Evolutionary conservation across 2,797 vertebrate genomes (phyloP).

Genomic region (Thripadectes ignobilis): DNA sequence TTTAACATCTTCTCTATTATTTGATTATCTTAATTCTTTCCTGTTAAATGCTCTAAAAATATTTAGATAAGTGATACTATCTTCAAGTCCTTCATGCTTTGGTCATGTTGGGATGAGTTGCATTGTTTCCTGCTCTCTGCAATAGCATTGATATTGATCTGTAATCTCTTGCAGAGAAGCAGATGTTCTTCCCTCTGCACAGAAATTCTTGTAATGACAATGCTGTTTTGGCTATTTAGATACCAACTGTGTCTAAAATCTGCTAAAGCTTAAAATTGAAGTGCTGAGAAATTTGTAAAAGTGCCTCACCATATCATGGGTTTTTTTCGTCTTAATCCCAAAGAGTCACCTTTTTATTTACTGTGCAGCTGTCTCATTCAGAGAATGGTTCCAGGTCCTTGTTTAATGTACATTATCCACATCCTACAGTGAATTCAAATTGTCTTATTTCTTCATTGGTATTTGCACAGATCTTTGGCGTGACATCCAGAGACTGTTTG

Average conservation of each 20-base stretch:
- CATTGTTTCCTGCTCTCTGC: not conserved
- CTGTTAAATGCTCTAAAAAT: not conserved
- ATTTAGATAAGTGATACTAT: not conserved
- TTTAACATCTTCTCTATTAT: not conserved
- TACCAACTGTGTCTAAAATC: not conserved
- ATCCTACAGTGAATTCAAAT: not conserved
- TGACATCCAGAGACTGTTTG: not conserved
- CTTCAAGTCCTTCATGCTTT: not conserved
- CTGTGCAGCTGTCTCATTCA: not conserved
- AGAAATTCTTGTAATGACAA: not conserved
- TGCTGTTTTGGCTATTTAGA: not conserved
- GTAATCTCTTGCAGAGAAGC: not conserved
- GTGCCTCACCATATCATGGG: not conserved
- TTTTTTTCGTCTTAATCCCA: not conserved
- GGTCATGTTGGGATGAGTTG: not conserved
- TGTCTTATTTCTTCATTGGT: not conserved
- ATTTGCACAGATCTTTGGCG: not conserved
- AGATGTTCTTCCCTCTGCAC: conserved; percentile 3
- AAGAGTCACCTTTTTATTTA: not conserved
- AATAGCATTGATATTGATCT: not conserved
- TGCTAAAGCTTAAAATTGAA: not conserved
- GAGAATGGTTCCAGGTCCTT: not conserved
- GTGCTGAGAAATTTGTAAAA: not conserved
- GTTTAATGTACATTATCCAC: not conserved
- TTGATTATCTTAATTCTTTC: not conserved